A percentile compares a stretch with the other conserved stretches of the same genome.
phyloP scores from a whole-genome alignment of 2,888 invertebrate genomes.

The Tuta absoluta region DNA sequence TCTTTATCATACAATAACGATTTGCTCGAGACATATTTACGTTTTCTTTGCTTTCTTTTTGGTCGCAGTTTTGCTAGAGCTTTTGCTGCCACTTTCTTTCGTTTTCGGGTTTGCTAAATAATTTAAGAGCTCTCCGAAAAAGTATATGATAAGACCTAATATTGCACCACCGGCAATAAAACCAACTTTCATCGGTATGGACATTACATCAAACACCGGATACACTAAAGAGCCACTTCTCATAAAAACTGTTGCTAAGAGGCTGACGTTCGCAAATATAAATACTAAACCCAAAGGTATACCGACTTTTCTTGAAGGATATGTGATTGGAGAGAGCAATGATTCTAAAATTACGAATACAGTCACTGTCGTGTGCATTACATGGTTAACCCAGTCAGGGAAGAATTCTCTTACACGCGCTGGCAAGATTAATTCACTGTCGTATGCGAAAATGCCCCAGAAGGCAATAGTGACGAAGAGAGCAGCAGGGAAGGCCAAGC shows the following conservation, averaged over 20 bases:
- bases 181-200: slow-evolving; percentile 83
- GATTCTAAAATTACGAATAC: slow-evolving; percentile 89
- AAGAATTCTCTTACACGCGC: slow-evolving; percentile 87
- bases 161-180: slow-evolving; percentile 84
- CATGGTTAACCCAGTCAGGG: slow-evolving; percentile 94
- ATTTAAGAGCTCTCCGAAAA: slow-evolving; percentile 87
- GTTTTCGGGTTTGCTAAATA: slow-evolving; percentile 9
- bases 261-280: slow-evolving; percentile 84
- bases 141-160: slow-evolving; percentile 82
- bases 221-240: slow-evolving; percentile 93
- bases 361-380: slow-evolving; percentile 91
- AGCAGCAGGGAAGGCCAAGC: slow-evolving; percentile 87
- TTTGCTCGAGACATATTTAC: neutral
- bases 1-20: neutral
- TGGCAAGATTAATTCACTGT: slow-evolving; percentile 93
- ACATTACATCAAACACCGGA: slow-evolving; percentile 89
- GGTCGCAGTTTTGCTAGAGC: slow-evolving; percentile 4
- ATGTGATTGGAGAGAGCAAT: slow-evolving; percentile 84
- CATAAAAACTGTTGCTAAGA: slow-evolving; percentile 86
- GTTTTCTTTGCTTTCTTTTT: slow-evolving; percentile 12
- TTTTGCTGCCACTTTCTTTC: slow-evolving; percentile 4
- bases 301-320: slow-evolving; percentile 86
- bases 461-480: slow-evolving; percentile 91
- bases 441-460: slow-evolving; percentile 91
- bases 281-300: slow-evolving; percentile 80